These are phyloP conservation scores for Nannobrachium achirus DNA, from an alignment of 2,113 vertebrate species.

Conservation along the genomic window DNA sequence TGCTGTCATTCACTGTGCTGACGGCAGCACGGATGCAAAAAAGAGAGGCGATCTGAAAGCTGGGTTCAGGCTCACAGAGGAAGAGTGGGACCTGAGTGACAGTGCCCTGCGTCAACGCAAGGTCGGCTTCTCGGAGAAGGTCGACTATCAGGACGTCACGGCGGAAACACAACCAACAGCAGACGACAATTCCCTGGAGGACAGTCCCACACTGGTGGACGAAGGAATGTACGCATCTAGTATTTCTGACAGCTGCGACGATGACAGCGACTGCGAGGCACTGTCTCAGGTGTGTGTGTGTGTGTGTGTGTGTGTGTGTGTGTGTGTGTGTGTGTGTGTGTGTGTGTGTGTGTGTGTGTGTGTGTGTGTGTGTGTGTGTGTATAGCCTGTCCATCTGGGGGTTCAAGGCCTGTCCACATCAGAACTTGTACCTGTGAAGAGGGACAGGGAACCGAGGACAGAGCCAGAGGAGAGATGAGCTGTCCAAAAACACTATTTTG, in stretches of 20 bases:
- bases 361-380: too few species aligned
- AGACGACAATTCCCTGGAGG: slow-evolving; percentile 85
- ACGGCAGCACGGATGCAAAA: slow-evolving; percentile 42
- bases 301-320: too few species aligned
- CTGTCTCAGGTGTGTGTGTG: slow-evolving; percentile 46
- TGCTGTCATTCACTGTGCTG: slow-evolving; percentile 28
- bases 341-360: too few species aligned
- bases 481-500: too few species aligned
- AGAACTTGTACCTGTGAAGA: too few species aligned
- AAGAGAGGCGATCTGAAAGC: slow-evolving; percentile 81
- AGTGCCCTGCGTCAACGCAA: slow-evolving; percentile 88
- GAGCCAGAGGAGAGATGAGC: too few species aligned
- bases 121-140: slow-evolving; percentile 92
- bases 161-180: slow-evolving; percentile 47
- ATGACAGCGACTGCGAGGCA: slow-evolving; percentile 84
- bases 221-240: slow-evolving; percentile 87
- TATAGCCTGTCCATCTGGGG: too few species aligned
- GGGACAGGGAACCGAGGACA: too few species aligned
- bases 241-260: slow-evolving; percentile 89
- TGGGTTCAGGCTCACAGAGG: slow-evolving; percentile 90
- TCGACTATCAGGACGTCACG: slow-evolving; percentile 73
- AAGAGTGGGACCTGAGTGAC: slow-evolving; percentile 87
- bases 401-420: too few species aligned
- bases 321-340: too few species aligned
- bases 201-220: slow-evolving; percentile 94